Percentiles rank a stretch among this genome's conserved stretches.
Conservation (phyloP, 37 sponge, comb jelly and placozoan species). For the Theonella swinhoei region DNA sequence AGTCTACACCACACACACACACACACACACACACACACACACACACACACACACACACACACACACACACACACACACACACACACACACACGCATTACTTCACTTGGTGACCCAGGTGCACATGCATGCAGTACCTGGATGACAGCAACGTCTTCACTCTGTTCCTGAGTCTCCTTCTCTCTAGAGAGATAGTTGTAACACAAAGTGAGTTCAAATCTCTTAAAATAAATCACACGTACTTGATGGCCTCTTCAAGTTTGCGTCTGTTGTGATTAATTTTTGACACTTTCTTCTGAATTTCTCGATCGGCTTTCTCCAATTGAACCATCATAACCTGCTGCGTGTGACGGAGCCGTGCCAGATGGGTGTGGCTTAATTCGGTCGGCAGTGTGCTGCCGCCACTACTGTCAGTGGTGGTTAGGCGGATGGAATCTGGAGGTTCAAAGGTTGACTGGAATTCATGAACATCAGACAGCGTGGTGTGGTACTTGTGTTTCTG, state of each 20-base stretch:
- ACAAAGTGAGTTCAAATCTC: too few species aligned
- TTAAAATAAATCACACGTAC: too few species aligned
- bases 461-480: background rate
- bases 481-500: conserved; percentile 5
- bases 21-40: too few species aligned
- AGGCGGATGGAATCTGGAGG: background rate
- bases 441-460: background rate
- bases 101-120: too few species aligned
- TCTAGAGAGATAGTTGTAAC: too few species aligned
- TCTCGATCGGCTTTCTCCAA: conserved; percentile 35
- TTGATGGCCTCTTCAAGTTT: too few species aligned
- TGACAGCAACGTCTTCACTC: background rate
- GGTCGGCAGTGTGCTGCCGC: too few species aligned
- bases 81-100: too few species aligned
- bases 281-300: background rate
- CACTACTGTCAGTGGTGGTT: background rate
- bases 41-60: too few species aligned
- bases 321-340: background rate
- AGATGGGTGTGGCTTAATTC: background rate
- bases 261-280: background rate
- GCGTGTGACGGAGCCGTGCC: background rate
- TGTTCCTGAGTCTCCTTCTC: background rate
- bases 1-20: too few species aligned
- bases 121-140: too few species aligned
- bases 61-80: too few species aligned